phyloP scores from a whole-genome alignment of 1,140 invertebrate species.

The Tetramorium alpestre region DNA sequence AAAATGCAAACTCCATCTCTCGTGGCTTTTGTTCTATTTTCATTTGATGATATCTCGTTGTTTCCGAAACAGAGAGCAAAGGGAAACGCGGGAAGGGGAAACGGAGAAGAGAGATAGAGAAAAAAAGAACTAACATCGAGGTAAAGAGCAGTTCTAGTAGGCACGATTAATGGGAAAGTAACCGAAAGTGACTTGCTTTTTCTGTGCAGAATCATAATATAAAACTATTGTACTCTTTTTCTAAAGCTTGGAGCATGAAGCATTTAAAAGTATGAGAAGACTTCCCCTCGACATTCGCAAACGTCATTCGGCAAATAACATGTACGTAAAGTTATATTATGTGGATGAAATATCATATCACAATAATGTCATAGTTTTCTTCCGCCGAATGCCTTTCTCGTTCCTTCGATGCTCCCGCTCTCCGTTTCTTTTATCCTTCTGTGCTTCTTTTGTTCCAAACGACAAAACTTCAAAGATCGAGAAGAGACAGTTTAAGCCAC shows the following conservation, averaged over 20 bases:
- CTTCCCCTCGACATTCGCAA: neutral
- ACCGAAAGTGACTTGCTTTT: neutral
- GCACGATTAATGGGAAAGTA: neutral
- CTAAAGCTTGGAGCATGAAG: neutral
- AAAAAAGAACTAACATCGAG: neutral
- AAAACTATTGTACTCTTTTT: neutral
- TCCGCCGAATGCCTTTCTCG: neutral
- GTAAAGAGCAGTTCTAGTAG: neutral
- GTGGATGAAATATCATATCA: slow-evolving; percentile 9
- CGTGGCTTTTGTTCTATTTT: neutral
- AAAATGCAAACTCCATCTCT: neutral
- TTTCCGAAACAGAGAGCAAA: neutral
- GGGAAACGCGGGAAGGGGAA: neutral
- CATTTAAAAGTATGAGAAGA: neutral
- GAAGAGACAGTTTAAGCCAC: neutral
- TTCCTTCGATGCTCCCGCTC: neutral
- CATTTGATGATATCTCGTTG: neutral
- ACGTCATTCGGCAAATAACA: neutral
- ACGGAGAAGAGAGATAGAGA: neutral
- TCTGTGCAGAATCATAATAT: neutral
- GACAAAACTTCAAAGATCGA: neutral
- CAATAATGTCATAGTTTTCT: slow-evolving; percentile 1
- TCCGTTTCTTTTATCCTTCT: neutral
- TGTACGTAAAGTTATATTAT: neutral
- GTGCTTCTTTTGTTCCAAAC: neutral